Base-by-base conservation (phyloP, 2,888 invertebrate genomes). In the Oscheius sp. region DNA sequence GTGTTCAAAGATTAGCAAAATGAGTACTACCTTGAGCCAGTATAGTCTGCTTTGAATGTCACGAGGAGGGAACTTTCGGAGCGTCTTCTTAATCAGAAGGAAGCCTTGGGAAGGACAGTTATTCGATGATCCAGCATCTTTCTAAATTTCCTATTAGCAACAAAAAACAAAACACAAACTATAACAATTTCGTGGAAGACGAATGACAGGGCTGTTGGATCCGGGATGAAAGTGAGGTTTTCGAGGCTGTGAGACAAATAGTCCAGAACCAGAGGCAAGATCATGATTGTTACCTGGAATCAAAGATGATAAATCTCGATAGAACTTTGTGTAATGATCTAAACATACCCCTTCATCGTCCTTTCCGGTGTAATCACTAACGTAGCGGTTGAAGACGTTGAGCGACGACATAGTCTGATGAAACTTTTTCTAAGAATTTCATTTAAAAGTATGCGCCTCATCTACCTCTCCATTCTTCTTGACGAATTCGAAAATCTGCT, bases 41-140 rank as follows among this genome's bases (percentile, higher is more conserved):
- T 63, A 63, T 4, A 63, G 11, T 21, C 63, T n/a, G 21, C 63
- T 63, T n/a, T 47, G 48, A 2, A 4, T 9, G 29, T 33, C 21
- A 48, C 21, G 63, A 47, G 63, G 63, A n/a, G 63, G 63, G n/a
- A 48, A 63, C 48, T 63, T 63, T 48, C 47, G 47, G 10, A 63
- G n/a, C 32, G 47, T 29, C 7, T 11, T 11, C 32, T 63, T 63
- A 10, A 63, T 42, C n/a, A 29, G 47, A 63, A 47, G 42, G 48
- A 48, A 63, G 11, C 48, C 63, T 29, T 47, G n/a, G 1, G 47
- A 21, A 29, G 21, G 13, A 21, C 47, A 47, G 21, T 63, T 48
- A 2, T 48, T n/a, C 3, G 11, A 7, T 21, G 47, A 21, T 29
- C 21, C 29, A 21, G n/a, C 4, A 2, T 48, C 32, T 47, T 29